phyloP scores from a whole-genome alignment of 2,888 invertebrate genomes.

The Creontiades dilutus region DNA sequence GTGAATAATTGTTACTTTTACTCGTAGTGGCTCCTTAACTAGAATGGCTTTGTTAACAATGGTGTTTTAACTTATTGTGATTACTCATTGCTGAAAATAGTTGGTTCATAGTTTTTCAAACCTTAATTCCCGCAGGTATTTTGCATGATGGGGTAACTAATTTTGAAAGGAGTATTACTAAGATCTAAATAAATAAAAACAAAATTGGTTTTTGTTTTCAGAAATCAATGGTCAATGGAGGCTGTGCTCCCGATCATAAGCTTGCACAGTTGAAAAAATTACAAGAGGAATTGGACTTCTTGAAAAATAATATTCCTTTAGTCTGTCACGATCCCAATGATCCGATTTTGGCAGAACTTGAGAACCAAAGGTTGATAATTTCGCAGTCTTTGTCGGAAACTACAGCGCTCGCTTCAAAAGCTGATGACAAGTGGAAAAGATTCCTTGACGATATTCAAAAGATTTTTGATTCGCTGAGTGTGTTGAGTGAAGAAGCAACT shows the following conservation, averaged over 20 bases:
- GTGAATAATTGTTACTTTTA: not conserved
- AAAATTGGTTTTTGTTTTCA: constrained; percentile 2
- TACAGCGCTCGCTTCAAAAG: not conserved
- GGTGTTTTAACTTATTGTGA: not conserved
- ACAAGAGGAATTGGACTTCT: constrained; percentile 67
- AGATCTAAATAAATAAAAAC: not conserved
- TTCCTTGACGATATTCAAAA: constrained; percentile 56
- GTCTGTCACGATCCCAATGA: constrained; percentile 47
- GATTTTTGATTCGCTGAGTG: not conserved
- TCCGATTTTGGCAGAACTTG: constrained; percentile 50
- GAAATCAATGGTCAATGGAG: constrained; percentile 36
- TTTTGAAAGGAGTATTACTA: not conserved
- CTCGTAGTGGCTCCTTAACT: not conserved
- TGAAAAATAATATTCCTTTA: constrained; percentile 74
- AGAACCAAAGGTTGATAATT: constrained; percentile 43
- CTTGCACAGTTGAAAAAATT: constrained; percentile 46
- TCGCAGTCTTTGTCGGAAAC: constrained; percentile 22
- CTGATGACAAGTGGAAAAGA: constrained; percentile 54
- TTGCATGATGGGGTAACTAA: constrained; percentile 22
- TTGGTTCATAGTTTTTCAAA: not conserved
- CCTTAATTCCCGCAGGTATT: not conserved
- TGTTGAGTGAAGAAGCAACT: constrained; percentile 38
- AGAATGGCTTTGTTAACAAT: not conserved
- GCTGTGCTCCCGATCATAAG: constrained; percentile 46
- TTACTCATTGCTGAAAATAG: not conserved